Percentiles rank a stretch among this genome's conserved stretches.
These are phyloP conservation scores for Scaptomyza parva DNA, from an alignment of 2,888 invertebrate species.

Conservation along the genomic window DNA sequence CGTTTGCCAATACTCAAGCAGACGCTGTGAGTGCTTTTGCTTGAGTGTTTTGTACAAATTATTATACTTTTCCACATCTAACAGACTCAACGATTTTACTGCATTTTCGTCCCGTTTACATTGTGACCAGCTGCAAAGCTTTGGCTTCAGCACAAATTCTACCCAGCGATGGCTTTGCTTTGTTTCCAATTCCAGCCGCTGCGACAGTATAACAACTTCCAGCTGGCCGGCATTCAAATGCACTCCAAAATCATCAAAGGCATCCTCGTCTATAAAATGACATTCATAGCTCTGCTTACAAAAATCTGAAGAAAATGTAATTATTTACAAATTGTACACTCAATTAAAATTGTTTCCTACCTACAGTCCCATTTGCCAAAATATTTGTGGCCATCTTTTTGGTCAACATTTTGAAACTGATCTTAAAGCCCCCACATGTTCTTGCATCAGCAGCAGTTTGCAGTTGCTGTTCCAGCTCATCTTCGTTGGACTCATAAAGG, in stretches of 20 bases:
- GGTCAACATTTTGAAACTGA: conserved; percentile 71
- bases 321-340: not conserved
- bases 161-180: conserved; percentile 67
- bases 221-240: conserved; percentile 45
- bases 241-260: conserved; percentile 70
- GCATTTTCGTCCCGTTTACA: conserved; percentile 30
- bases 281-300: conserved; percentile 64
- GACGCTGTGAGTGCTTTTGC: conserved; percentile 90
- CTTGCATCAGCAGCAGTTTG: conserved; percentile 3
- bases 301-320: conserved; percentile 66
- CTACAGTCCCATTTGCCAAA: conserved; percentile 69
- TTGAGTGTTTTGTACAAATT: conserved; percentile 90
- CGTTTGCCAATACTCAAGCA: conserved; percentile 94
- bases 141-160: conserved; percentile 85
- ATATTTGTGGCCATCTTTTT: conserved; percentile 66
- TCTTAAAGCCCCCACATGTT: conserved; percentile 60
- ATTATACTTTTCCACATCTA: conserved; percentile 90
- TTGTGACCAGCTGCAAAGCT: conserved; percentile 82
- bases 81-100: conserved; percentile 87
- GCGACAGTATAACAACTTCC: conserved; percentile 19
- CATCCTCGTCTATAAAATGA: conserved; percentile 50
- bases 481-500: conserved; percentile 29
- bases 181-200: not conserved
- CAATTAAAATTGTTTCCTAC: conserved; percentile 47
- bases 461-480: conserved; percentile 39